These are phyloP conservation scores for Ceratoteleas bidentatus DNA, from an alignment of 1,140 invertebrate species.

Conservation along the genomic window DNA sequence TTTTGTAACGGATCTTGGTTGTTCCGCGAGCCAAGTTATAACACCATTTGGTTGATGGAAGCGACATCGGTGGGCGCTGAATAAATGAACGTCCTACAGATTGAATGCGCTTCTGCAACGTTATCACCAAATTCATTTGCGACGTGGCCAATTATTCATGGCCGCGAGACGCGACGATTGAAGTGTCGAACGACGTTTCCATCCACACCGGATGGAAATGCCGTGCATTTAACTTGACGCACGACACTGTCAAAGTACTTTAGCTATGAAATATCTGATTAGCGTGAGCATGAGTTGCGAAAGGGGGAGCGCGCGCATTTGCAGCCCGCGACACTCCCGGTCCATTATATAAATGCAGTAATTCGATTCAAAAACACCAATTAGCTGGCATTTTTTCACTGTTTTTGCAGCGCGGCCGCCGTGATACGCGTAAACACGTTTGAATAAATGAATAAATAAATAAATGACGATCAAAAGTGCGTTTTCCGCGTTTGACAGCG, in stretches of 20 bases:
- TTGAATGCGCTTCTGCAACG: background rate
- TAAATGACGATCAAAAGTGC: slow-evolving; percentile 60
- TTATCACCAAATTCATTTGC: slow-evolving; percentile 74
- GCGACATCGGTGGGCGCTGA: background rate
- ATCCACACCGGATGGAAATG: slow-evolving; percentile 64
- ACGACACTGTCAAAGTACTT: slow-evolving; percentile 66
- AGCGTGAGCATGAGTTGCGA: slow-evolving; percentile 47
- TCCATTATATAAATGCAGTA: slow-evolving; percentile 60
- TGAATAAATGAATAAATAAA: slow-evolving; percentile 64
- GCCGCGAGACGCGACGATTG: slow-evolving; percentile 72
- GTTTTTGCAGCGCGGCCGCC: slow-evolving; percentile 44
- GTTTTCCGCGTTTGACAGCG: slow-evolving; percentile 58
- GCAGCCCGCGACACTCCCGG: slow-evolving; percentile 39
- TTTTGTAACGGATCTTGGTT: too few relatives aligned
- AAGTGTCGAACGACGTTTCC: slow-evolving; percentile 69
- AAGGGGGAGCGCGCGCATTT: slow-evolving; percentile 58
- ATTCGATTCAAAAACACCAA: slow-evolving; percentile 58
- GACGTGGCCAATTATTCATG: slow-evolving; percentile 77
- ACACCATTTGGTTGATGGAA: background rate
- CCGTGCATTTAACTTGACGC: slow-evolving; percentile 68
- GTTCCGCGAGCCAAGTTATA: background rate
- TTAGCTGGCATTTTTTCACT: slow-evolving; percentile 64
- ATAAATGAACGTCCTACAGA: background rate
- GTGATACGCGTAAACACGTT: slow-evolving; percentile 48
- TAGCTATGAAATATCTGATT: slow-evolving; percentile 68